Base-by-base conservation (phyloP, 2,888 invertebrate genomes). In the Amblyjoppa fuscipennis region DNA sequence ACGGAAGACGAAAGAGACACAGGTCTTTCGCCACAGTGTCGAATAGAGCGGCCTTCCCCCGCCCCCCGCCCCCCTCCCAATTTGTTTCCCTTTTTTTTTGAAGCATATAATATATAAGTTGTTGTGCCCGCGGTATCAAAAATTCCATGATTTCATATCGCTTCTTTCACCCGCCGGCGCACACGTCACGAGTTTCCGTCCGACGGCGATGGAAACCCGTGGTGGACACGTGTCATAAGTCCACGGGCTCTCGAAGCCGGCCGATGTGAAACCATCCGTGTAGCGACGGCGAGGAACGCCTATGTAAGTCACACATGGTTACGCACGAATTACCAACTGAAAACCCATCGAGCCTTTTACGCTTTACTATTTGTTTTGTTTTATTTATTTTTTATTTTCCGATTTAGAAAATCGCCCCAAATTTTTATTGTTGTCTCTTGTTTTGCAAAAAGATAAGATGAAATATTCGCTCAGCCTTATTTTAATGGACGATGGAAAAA, bases 81-180 rank as follows among this genome's bases (percentile, higher is more conserved):
- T 25, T 7, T 25, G 7, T 49, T 38, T 34, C 16, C 31, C 45
- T 53, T 53, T 68, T 78, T n/a, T 70, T 68, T 34, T 69, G 28
- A 28, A 49, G 69, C 45, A 51, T 64, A 11, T 20, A 34, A 41
- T 41, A 41, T 11, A 41, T 11, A 41, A 41, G 56, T 53, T 34
- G 34, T 13, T 13, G 68, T 41, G 11, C 3, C 59, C 25, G 64
- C 51, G 20, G 73, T 73, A 64, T 73, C 71, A 53, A 80, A 49
- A 80, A 80, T 80, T 73, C 71, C 79, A 73, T 80, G 79, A 73
- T 80, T 80, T 71, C 71, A 51, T 73, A 73, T 80, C 79, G 79
- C 79, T 80, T 80, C 79, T 80, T 80, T 80, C 79, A 73, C 71
- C 71, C 64, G 61, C 64, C 71, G 56, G 38, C 38, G 5, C 68